phyloP scores from a whole-genome alignment of 2,113 vertebrate genomes.

The Vidua chalybeata region DNA sequence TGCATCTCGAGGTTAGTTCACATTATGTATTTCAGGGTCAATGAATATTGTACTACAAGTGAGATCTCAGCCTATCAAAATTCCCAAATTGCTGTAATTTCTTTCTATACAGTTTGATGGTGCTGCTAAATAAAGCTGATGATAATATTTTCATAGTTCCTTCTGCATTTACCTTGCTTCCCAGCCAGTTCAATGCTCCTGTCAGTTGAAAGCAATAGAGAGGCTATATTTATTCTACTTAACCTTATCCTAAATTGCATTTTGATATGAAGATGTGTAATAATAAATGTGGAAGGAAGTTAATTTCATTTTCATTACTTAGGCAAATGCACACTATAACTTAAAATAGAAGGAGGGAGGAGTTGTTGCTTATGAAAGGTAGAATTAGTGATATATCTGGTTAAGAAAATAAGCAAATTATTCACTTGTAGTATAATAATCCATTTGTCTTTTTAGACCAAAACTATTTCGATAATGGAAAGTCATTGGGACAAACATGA shows the following conservation, averaged over 20 bases:
- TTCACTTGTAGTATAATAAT: constrained; percentile 66
- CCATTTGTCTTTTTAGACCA: neutral
- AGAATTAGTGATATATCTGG: neutral
- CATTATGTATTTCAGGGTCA: constrained; percentile 4
- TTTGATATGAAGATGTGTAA: neutral
- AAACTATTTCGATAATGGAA: neutral
- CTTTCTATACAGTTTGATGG: neutral
- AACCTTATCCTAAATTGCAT: neutral
- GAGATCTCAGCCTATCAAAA: neutral
- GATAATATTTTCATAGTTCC: neutral
- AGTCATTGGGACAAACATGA: neutral
- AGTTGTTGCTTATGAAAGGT: neutral
- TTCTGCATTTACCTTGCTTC: constrained; percentile 18
- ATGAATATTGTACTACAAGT: constrained; percentile 70
- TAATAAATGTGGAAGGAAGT: constrained; percentile 3
- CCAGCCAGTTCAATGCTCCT: neutral
- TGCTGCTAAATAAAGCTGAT: neutral
- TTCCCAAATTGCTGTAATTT: neutral
- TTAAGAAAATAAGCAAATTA: neutral
- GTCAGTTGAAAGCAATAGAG: constrained; percentile 15
- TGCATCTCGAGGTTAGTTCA: neutral
- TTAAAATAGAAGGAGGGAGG: neutral
- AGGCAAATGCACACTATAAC: neutral
- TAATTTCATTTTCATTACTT: constrained; percentile 8
- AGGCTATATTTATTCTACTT: neutral